These are phyloP conservation scores for Therioaphis trifolii DNA, from an alignment of 2,888 invertebrate species.

Conservation along the genomic window DNA sequence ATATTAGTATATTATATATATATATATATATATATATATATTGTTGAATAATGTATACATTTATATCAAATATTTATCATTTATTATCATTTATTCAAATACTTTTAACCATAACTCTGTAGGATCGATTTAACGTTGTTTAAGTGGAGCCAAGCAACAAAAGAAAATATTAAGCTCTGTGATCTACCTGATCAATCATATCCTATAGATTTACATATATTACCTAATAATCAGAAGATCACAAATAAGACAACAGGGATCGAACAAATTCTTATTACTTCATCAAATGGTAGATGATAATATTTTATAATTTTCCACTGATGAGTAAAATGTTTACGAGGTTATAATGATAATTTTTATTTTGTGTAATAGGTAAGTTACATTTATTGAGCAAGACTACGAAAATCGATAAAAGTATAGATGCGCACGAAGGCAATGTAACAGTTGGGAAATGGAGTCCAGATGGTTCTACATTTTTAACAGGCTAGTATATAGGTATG, in stretches of 20 bases:
- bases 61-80: no score
- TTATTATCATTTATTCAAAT: no score
- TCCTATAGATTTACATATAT: conserved; percentile 91
- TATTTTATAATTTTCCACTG: background rate
- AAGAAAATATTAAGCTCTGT: conserved; percentile 80
- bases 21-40: no score
- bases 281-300: conserved; percentile 81
- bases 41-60: no score
- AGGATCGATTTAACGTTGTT: conserved; percentile 94
- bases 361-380: conserved; percentile 75
- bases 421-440: conserved; percentile 92
- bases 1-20: no score
- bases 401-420: conserved; percentile 90
- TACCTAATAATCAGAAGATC: conserved; percentile 71
- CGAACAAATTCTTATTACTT: conserved; percentile 86
- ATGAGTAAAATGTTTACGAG: background rate
- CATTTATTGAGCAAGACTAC: conserved; percentile 90
- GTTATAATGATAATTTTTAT: conserved; percentile 45
- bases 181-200: conserved; percentile 85
- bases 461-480: conserved; percentile 93
- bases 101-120: no score
- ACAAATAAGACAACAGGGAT: conserved; percentile 71
- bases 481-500: conserved; percentile 74
- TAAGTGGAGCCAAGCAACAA: conserved; percentile 87
- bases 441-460: conserved; percentile 92